Evolutionary conservation across 2,797 vertebrate genomes (phyloP), one percentile per base, ranked within the genome.

Genomic region (Tragelaphus oryx): DNA sequence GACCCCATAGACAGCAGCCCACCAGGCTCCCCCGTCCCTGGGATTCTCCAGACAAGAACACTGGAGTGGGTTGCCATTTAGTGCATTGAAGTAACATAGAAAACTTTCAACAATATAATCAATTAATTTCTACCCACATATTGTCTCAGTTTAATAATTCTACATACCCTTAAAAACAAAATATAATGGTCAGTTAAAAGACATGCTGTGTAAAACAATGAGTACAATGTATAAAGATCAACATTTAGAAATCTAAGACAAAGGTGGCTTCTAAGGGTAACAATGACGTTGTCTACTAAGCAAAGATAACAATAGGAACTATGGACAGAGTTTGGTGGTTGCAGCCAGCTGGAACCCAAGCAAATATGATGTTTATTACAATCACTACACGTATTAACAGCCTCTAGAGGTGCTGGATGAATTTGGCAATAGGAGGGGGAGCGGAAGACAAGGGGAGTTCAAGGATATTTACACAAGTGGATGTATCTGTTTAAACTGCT

Each of bases 401-500:
- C 96, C 96, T 97, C 95, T 97, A 96, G 96, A 98, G 96, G 78
- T 97, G 93, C 96, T 96, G 97, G 98, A 98, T 54, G 83, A 96
- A 92, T 95, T 37, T 52, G 96, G 95, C 93, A 93, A 92, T 33
- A 86, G 83, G 68, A 96, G 41, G 75, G 84, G 84, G 55, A 94
- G 81, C 5, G 24, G 84, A 95, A 95, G 59, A 37, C 2, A 71
- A 82, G 76, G 84, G 88, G 89, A 76, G 95, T 96, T 98, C 97
- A 98, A 26, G 26, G 96, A 96, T 98, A 98, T 98, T 97, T 98
- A 97, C 96, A 97, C 95, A 97, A 98, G 97, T 95, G 96, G 95
- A 97, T 92, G 81, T 97, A 98, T 98, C 98, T 98, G 96, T 97
- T 98, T 97, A 98, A 96, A 97, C 92, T 89, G 94, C 97, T 98